phyloP scores from a whole-genome alignment of 2,888 invertebrate genomes.

The Dexiosoma caninum region DNA sequence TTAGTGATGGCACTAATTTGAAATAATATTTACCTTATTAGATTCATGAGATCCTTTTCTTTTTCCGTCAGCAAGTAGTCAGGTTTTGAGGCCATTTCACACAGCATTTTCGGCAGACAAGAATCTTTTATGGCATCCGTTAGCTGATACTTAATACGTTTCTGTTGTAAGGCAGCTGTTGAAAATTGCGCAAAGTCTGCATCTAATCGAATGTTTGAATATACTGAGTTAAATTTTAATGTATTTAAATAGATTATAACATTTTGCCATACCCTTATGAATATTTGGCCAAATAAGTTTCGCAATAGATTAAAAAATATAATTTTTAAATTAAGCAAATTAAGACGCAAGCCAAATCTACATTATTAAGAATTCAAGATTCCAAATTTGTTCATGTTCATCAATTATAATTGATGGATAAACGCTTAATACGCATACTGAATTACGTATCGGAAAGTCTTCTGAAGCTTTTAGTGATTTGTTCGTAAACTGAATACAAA shows the following conservation, averaged over 20 bases:
- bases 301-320: not conserved
- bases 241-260: not conserved
- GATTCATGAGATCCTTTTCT: constrained; percentile 75
- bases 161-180: constrained; percentile 67
- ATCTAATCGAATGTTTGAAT: too few relatives aligned
- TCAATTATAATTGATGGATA: too few relatives aligned
- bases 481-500: too few relatives aligned
- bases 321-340: not conserved
- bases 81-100: constrained; percentile 77
- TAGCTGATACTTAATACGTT: constrained; percentile 71
- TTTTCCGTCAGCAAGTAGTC: constrained; percentile 76
- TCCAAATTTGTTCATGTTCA: too few relatives aligned
- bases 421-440: too few relatives aligned
- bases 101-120: constrained; percentile 77
- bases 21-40: constrained; percentile 75
- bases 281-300: not conserved
- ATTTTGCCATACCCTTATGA: not conserved
- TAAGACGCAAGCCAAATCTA: not conserved
- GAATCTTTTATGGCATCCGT: constrained; percentile 77
- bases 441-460: too few relatives aligned
- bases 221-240: too few relatives aligned
- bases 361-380: too few relatives aligned
- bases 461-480: too few relatives aligned
- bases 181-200: constrained; percentile 74
- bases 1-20: too few relatives aligned